These are phyloP conservation scores for Tachycineta bicolor DNA, from an alignment of 2,113 vertebrate species.

Conservation along the genomic window DNA sequence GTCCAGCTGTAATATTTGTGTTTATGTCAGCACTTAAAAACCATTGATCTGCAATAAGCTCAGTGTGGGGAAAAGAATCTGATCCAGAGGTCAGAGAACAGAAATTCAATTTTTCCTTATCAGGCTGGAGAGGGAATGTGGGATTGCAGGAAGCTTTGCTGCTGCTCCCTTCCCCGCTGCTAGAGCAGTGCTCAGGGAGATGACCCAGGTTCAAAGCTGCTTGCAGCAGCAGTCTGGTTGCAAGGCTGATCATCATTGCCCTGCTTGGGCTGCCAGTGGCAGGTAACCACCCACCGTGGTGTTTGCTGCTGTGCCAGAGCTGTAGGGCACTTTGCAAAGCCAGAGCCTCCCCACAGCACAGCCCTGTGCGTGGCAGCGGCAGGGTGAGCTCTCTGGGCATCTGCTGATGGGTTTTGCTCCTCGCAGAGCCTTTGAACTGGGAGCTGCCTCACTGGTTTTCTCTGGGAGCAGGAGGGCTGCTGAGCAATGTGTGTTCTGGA, in stretches of 20 bases:
- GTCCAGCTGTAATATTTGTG: conserved; percentile 44
- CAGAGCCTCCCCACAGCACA: background rate
- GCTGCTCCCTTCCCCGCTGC: background rate
- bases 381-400: background rate
- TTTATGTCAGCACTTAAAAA: conserved; percentile 63
- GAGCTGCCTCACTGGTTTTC: background rate
- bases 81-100: conserved; percentile 6
- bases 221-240: background rate
- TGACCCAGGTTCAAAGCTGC: background rate
- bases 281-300: background rate
- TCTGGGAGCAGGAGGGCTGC: background rate
- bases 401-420: background rate
- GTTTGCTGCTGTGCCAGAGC: background rate
- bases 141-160: background rate
- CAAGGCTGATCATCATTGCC: background rate
- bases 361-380: background rate
- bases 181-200: background rate
- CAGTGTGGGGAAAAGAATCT: background rate
- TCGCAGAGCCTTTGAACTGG: background rate
- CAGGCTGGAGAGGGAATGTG: background rate
- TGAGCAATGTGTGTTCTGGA: background rate
- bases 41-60: conserved; percentile 54
- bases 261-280: background rate
- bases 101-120: conserved; percentile 18
- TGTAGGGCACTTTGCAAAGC: background rate